A percentile compares a stretch with the other conserved stretches of the same genome.
These are phyloP conservation scores for Euura saliciscinereae DNA, from an alignment of 1,140 invertebrate species.

Conservation along the genomic window DNA sequence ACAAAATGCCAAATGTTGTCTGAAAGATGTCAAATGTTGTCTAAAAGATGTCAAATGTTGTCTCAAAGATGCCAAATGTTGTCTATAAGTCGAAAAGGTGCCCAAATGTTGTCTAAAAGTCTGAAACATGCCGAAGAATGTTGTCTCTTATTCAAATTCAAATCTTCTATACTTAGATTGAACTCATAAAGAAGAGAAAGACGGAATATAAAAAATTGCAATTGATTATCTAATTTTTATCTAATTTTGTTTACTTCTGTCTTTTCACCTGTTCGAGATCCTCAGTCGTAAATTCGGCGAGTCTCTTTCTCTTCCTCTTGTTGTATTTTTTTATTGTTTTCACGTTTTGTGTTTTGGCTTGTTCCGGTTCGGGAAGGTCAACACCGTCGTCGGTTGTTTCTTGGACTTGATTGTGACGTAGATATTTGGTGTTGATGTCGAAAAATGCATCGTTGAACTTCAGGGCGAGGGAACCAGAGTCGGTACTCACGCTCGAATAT, in stretches of 20 bases:
- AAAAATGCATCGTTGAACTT: constrained; percentile 42
- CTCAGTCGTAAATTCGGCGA: constrained; percentile 25
- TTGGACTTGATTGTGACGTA: constrained; percentile 40
- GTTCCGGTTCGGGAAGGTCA: neutral
- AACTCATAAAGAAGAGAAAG: too few relatives aligned
- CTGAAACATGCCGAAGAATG: too few relatives aligned
- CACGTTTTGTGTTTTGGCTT: constrained; percentile 14
- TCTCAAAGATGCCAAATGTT: too few relatives aligned
- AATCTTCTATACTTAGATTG: too few relatives aligned
- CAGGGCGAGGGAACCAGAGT: constrained; percentile 20
- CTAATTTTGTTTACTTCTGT: neutral
- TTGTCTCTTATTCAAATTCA: too few relatives aligned
- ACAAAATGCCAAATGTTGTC: too few relatives aligned
- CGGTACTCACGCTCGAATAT: constrained; percentile 34
- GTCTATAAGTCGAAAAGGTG: too few relatives aligned
- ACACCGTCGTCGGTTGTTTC: constrained; percentile 18
- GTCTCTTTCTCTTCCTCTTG: constrained; percentile 29
- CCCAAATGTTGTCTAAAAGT: too few relatives aligned
- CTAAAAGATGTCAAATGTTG: too few relatives aligned
- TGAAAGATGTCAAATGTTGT: too few relatives aligned
- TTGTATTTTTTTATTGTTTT: constrained; percentile 19
- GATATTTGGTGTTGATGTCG: constrained; percentile 44
- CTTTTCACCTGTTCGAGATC: constrained; percentile 34
- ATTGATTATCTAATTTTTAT: too few relatives aligned
- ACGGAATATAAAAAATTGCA: too few relatives aligned